Conservation (phyloP, 2,113 vertebrate species). For the Arvicanthis niloticus region DNA sequence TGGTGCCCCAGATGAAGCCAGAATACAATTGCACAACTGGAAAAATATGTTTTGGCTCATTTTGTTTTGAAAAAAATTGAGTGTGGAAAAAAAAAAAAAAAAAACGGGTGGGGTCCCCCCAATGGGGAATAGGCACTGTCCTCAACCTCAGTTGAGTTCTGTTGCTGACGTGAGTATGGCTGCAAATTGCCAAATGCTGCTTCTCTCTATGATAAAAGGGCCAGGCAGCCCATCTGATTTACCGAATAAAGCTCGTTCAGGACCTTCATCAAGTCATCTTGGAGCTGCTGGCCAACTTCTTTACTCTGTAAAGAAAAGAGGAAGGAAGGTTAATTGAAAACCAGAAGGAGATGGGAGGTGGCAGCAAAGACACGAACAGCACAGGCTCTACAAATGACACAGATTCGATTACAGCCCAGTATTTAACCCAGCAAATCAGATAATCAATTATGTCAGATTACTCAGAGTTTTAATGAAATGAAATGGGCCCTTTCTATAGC, state of each 20-base stretch:
- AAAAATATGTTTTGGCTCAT: conserved; percentile 50
- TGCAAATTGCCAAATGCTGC: conserved; percentile 69
- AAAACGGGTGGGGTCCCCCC: conserved; percentile 58
- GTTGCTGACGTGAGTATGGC: conserved; percentile 27
- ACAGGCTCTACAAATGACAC: conserved; percentile 44
- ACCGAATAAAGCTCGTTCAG: conserved; percentile 98
- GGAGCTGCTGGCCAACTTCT: conserved; percentile 97
- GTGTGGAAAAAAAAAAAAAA: conserved; percentile 24
- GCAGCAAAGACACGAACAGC: conserved; percentile 51
- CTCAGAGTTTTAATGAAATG: conserved; percentile 68
- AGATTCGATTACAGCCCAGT: conserved; percentile 65
- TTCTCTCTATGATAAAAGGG: conserved; percentile 65
- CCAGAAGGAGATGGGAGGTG: conserved; percentile 48
- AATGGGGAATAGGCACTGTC: conserved; percentile 53
- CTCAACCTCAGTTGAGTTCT: conserved; percentile 51
- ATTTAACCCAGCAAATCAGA: conserved; percentile 78
- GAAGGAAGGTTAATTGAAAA: conserved; percentile 84
- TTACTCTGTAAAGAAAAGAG: conserved; percentile 93
- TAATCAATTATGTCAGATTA: conserved; percentile 71
- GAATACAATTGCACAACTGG: background rate
- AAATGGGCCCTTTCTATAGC: conserved; percentile 41
- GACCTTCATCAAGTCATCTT: conserved; percentile 99
- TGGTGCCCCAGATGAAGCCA: background rate
- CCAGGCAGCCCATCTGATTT: conserved; percentile 82
- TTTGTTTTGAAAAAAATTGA: conserved; percentile 46